phyloP scores from a whole-genome alignment of 2,797 vertebrate species.

The Morus bassanus region DNA sequence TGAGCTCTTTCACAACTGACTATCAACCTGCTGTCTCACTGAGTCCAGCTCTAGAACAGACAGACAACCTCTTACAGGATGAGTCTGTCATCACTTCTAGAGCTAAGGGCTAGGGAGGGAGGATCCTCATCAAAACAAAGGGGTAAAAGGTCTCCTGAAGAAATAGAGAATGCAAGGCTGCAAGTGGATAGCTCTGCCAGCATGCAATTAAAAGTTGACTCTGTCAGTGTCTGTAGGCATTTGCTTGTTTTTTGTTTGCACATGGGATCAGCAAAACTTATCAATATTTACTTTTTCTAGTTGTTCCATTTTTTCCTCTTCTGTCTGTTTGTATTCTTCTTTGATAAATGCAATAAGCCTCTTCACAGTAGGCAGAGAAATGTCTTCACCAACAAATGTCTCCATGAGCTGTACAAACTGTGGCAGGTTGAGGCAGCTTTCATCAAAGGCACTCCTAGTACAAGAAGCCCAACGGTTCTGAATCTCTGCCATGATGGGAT shows the following conservation, averaged over 20 bases:
- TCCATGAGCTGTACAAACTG: constrained; percentile 80
- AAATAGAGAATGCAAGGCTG: not conserved
- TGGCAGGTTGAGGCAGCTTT: constrained; percentile 54
- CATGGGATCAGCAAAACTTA: not conserved
- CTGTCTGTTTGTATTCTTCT: constrained; percentile 72
- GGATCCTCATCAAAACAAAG: not conserved
- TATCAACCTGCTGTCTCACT: constrained; percentile 19
- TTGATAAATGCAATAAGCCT: constrained; percentile 66
- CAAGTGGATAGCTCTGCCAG: not conserved
- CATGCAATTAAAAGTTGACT: not conserved
- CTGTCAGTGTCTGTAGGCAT: not conserved
- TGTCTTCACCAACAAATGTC: constrained; percentile 70
- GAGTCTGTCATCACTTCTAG: not conserved
- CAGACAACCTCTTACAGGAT: constrained; percentile 1
- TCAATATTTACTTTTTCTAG: constrained; percentile 70
- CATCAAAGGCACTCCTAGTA: constrained; percentile 57
- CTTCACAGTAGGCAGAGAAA: constrained; percentile 50
- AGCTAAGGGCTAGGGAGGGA: constrained; percentile 33
- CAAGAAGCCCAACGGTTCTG: constrained; percentile 10
- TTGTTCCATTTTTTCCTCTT: constrained; percentile 68
- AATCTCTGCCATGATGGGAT: constrained; percentile 54
- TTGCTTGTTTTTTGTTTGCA: constrained; percentile 1
- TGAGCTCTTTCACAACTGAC: constrained; percentile 23
- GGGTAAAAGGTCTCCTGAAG: not conserved
- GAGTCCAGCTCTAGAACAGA: not conserved